These are phyloP conservation scores for Alviniconcha strummeri DNA, from an alignment of 2,888 invertebrate genomes.

Conservation along the genomic window DNA sequence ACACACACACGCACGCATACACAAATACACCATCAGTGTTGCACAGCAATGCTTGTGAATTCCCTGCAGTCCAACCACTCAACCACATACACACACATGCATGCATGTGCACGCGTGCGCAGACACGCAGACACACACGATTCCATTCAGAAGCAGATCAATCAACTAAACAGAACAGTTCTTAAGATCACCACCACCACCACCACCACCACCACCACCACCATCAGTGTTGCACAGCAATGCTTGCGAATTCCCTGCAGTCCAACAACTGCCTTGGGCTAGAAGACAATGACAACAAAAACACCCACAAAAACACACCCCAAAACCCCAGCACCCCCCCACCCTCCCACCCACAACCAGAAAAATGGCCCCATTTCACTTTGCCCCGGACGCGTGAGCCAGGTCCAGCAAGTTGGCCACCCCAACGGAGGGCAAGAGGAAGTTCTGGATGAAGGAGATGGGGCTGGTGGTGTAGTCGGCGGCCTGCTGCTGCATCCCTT, in stretches of 20 bases:
- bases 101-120: not conserved
- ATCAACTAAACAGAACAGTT: too few species aligned
- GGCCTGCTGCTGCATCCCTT: not conserved
- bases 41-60: not conserved
- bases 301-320: too few species aligned
- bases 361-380: not conserved
- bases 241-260: too few species aligned
- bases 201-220: too few species aligned
- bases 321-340: too few species aligned
- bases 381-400: conserved; percentile 34
- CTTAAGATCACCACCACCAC: too few species aligned
- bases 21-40: not conserved
- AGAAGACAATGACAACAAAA: too few species aligned
- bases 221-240: too few species aligned
- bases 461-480: conserved; percentile 39
- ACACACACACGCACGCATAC: not conserved
- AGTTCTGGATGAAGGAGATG: conserved; percentile 41
- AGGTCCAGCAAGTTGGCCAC: conserved; percentile 40
- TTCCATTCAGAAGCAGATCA: too few species aligned
- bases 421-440: conserved; percentile 39
- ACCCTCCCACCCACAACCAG: too few species aligned
- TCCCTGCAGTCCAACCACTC: not conserved
- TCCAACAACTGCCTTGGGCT: too few species aligned
- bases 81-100: not conserved
- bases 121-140: not conserved